Percentiles rank a stretch among this genome's conserved stretches.
These are phyloP conservation scores for Apotomis capreana DNA, from an alignment of 2,888 invertebrate species.

Conservation along the genomic window DNA sequence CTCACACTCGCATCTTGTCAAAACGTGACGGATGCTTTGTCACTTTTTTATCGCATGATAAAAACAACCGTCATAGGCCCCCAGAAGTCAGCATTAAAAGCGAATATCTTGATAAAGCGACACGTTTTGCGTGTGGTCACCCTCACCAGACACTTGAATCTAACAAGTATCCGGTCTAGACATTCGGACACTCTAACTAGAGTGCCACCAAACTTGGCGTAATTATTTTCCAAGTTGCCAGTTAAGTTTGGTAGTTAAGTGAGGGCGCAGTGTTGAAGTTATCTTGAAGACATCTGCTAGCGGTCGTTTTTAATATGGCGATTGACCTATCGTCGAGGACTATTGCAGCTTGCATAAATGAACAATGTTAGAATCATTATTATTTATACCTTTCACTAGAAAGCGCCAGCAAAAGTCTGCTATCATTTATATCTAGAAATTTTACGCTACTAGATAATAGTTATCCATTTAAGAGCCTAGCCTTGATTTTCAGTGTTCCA, in stretches of 20 bases:
- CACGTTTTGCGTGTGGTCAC: slow-evolving; percentile 41
- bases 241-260: slow-evolving; percentile 35
- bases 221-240: slow-evolving; percentile 28
- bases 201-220: slow-evolving; percentile 42
- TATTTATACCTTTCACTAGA: too few relatives aligned
- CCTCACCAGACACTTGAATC: slow-evolving; percentile 57
- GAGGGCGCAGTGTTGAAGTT: background rate
- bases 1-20: too few relatives aligned
- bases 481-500: too few relatives aligned
- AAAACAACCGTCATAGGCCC: too few relatives aligned
- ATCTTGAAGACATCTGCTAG: background rate
- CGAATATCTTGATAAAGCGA: slow-evolving; percentile 13
- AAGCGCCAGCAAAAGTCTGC: too few relatives aligned
- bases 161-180: slow-evolving; percentile 65
- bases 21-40: too few relatives aligned
- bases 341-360: too few relatives aligned
- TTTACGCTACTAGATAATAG: too few relatives aligned
- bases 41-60: too few relatives aligned
- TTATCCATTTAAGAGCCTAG: too few relatives aligned
- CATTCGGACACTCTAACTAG: slow-evolving; percentile 50
- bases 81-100: background rate
- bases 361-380: too few relatives aligned
- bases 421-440: too few relatives aligned
- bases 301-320: slow-evolving; percentile 12
- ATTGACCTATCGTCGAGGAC: background rate